These are phyloP conservation scores for Chymomyza fuscimana DNA, from an alignment of 2,888 invertebrate genomes.

Conservation along the genomic window DNA sequence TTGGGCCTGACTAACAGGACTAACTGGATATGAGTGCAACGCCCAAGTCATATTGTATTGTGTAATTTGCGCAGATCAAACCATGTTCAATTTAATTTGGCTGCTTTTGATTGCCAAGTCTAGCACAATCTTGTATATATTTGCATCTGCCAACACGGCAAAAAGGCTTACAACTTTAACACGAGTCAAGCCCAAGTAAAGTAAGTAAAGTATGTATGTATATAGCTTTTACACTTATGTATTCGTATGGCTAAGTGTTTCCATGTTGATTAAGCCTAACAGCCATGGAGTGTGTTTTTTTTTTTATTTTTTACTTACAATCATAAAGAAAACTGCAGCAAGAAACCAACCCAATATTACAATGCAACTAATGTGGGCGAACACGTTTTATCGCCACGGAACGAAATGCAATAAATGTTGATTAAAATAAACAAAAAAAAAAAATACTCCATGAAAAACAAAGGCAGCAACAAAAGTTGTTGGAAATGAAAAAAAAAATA, in stretches of 20 bases:
- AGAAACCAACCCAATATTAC: background rate
- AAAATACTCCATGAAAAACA: background rate
- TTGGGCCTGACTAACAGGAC: background rate
- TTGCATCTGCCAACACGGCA: background rate
- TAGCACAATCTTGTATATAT: background rate
- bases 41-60: background rate
- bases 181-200: background rate
- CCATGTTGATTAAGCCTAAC: background rate
- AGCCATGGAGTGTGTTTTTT: background rate
- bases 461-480: background rate
- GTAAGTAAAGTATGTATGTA: background rate
- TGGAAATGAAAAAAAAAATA: slow-evolving; percentile 16
- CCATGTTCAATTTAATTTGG: background rate
- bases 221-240: too few species aligned
- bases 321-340: slow-evolving; percentile 31
- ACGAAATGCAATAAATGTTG: slow-evolving; percentile 70
- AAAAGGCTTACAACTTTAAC: background rate
- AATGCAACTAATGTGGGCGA: slow-evolving; percentile 66
- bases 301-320: background rate
- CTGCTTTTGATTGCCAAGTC: slow-evolving; percentile 1
- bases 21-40: background rate
- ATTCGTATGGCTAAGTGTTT: background rate
- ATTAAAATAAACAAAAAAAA: slow-evolving; percentile 66
- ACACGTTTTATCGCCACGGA: slow-evolving; percentile 71
- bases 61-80: background rate